Evolutionary conservation across 2,113 vertebrate species (phyloP), one percentile per base, ranked within the genome.

Genomic region (Empidonax alnorum): DNA sequence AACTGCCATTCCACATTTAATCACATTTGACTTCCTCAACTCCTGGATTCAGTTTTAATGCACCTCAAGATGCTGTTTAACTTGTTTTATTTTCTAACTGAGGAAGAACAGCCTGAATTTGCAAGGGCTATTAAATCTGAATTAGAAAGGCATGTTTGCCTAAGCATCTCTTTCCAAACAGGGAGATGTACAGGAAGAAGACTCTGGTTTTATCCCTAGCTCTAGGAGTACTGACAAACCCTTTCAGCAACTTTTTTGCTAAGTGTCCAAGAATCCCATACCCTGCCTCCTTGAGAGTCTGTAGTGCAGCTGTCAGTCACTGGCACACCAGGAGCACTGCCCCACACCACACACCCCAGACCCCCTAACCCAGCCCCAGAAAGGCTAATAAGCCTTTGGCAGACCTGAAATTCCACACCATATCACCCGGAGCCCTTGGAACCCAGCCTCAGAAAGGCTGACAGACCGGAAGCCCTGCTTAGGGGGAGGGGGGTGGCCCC

Each of bases 1-100:
- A 94, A 30, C 39, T 87, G 83, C 73, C 93, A 90, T 68, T 90
- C 23, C 33, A 69, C 15, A 93, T 96, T 87, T 84, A 78, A 87
- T 73, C 66, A 89, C 17, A 84, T 68, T 33, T 6, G 5, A 30
- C 39, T 95, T 91, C 14, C 63, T 73, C 50, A 67, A 41, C 15
- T n/a, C 14, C 79, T 46, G 53, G 8, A 66, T 53, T 77, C 28
- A 20, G 31, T 52, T 86, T 76, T 58, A 55, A 37, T 30, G 41
- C 12, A 78, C 6, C 28, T 87, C 35, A 66, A 39, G 42, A 88
- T 41, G 19, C 18, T 75, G 13, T 39, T 85, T 53, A 82, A 66
- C 22, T 73, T 52, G 14, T 0, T 31, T 3, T 65, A 53, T 69
- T 39, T 28, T 7, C 24, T 52, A 67, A 10, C 5, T 9, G 2